Conservation (phyloP, 1,140 invertebrate genomes). For the Pissodes strobi region DNA sequence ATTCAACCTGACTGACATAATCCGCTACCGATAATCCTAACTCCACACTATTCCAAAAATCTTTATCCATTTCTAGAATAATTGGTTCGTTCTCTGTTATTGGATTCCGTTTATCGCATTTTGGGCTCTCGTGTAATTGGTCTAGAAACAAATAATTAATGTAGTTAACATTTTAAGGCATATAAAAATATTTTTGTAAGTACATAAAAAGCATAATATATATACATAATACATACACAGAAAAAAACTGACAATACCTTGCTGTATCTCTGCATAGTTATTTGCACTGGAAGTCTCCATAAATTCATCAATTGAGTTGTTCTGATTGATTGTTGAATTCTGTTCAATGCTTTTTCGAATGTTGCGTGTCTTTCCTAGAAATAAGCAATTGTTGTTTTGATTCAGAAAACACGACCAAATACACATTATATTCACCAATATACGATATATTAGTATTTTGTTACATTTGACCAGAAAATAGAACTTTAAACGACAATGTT, state of each 20-base stretch:
- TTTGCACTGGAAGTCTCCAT: not conserved
- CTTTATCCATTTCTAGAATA: constrained; percentile 9
- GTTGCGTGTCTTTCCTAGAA: not conserved
- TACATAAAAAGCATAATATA: not conserved
- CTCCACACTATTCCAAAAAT: constrained; percentile 1
- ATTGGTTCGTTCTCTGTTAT: constrained; percentile 1
- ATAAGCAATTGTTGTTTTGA: not conserved
- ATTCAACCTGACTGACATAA: constrained; percentile 1
- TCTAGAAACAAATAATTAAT: too few relatives aligned
- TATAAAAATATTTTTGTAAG: not conserved
- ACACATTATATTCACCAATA: too few relatives aligned
- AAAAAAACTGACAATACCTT: too few relatives aligned
- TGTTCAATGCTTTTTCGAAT: not conserved
- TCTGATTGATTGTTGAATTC: not conserved
- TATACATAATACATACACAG: too few relatives aligned
- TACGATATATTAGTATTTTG: too few relatives aligned
- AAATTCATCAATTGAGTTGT: not conserved
- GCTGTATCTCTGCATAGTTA: not conserved
- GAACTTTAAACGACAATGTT: not conserved
- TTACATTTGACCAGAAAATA: too few relatives aligned
- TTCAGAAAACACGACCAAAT: not conserved
- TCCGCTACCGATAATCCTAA: not conserved
- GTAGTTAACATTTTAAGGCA: too few relatives aligned
- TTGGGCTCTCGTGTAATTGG: not conserved
- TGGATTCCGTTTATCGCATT: not conserved